These are phyloP conservation scores for Danaus melanippus DNA, from an alignment of 1,140 invertebrate species.

Conservation along the genomic window DNA sequence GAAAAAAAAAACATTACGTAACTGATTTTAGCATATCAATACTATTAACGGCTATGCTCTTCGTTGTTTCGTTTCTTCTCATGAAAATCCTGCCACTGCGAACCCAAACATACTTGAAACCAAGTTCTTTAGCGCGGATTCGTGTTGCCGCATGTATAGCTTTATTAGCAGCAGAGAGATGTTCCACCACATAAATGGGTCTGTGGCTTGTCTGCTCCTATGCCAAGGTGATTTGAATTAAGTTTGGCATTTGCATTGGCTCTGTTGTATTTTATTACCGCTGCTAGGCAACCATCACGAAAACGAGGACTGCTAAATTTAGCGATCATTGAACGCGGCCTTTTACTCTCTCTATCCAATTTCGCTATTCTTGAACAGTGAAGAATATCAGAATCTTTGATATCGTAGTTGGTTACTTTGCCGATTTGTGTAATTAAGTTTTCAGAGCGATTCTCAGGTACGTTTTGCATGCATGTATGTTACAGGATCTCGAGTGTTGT, in stretches of 20 bases:
- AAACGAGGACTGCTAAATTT: not conserved
- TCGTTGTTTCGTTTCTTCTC: not conserved
- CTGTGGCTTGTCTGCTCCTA: not conserved
- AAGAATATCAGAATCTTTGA: not conserved
- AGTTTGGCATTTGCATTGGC: not conserved
- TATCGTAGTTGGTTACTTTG: slow-evolving; percentile 3
- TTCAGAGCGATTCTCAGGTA: slow-evolving; percentile 4
- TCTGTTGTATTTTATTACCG: not conserved
- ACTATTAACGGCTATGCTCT: not conserved
- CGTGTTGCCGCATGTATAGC: not conserved
- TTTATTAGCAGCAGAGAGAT: not conserved
- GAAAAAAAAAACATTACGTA: too few species aligned
- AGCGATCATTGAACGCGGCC: not conserved
- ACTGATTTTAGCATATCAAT: too few species aligned
- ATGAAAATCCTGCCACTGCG: not conserved
- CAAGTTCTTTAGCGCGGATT: not conserved
- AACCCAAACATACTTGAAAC: not conserved
- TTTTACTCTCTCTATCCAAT: not conserved
- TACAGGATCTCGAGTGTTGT: slow-evolving; percentile 9
- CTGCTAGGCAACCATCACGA: not conserved
- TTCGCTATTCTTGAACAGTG: not conserved
- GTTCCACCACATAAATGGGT: not conserved
- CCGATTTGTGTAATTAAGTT: slow-evolving; percentile 5
- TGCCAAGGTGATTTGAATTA: not conserved
- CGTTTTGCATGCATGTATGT: not conserved